Percentiles rank a stretch among this genome's conserved stretches.
Evolutionary conservation across 1,140 invertebrate genomes (phyloP).

Genomic region (Heliconius nattereri): DNA sequence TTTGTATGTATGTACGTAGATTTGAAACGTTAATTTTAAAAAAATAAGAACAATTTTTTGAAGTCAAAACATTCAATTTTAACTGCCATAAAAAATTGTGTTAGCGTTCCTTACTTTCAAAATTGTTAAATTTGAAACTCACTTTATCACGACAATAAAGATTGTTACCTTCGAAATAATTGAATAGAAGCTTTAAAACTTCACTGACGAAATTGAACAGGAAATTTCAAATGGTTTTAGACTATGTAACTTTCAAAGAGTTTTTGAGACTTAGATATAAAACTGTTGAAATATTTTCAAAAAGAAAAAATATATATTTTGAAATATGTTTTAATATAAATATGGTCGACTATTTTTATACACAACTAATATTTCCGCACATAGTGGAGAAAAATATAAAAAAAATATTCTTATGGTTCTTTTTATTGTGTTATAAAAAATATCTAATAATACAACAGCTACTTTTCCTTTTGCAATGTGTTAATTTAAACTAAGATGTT

Average conservation of each 20-base stretch:
- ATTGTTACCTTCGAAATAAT: conserved; percentile 5
- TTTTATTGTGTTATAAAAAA: no score
- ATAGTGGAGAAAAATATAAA: no score
- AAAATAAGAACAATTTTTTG: no score
- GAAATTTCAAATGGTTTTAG: conserved; percentile 10
- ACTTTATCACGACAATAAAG: conserved; percentile 9
- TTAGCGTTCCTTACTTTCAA: not conserved
- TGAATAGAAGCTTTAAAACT: conserved; percentile 10
- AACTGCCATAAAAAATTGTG: not conserved
- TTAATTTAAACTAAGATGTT: no score
- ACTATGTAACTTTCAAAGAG: conserved; percentile 3
- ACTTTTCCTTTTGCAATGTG: no score
- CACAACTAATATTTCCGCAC: no score
- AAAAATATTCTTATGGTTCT: no score
- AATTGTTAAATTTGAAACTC: conserved; percentile 8
- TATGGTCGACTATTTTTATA: no score
- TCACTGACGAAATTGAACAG: conserved; percentile 5
- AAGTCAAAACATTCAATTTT: not conserved
- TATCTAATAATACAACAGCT: no score
- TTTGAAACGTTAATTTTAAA: no score
- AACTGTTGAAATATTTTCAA: not conserved
- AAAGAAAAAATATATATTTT: not conserved
- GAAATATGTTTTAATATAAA: not conserved
- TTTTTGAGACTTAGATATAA: conserved; percentile 5
- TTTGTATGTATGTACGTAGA: no score